Evolutionary conservation across 1,140 invertebrate species (phyloP).

Genomic region (Bacillus rossius): DNA sequence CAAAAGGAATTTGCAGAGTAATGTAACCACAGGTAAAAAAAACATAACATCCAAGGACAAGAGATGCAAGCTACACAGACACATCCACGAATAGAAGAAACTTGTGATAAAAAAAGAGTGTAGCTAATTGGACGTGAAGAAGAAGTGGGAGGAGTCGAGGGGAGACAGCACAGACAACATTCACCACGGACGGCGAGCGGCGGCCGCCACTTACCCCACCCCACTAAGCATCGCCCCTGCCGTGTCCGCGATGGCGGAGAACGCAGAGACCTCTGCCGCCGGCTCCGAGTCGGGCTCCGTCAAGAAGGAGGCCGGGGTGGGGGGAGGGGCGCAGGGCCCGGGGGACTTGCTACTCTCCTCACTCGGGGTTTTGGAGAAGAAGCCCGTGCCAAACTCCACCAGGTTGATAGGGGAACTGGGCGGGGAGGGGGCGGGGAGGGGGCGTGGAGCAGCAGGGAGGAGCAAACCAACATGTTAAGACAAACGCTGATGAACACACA

Average conservation of each 20-base stretch:
- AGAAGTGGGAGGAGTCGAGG: background rate
- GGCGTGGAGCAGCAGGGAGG: conserved; percentile 15
- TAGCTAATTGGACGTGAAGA: background rate
- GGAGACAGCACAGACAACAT: background rate
- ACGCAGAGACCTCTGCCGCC: conserved; percentile 17
- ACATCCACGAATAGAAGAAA: background rate
- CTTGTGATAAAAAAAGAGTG: background rate
- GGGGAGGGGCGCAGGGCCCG: conserved; percentile 39
- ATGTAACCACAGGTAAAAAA: no score
- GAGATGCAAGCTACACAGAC: background rate
- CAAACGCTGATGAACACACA: no score
- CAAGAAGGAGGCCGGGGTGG: conserved; percentile 38
- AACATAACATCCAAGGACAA: no score
- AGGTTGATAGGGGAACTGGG: conserved; percentile 80
- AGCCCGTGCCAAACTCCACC: conserved; percentile 81
- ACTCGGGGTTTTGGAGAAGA: conserved; percentile 82
- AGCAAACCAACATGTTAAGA: background rate
- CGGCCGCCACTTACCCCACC: background rate
- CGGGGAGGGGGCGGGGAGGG: conserved; percentile 13
- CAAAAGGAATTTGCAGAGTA: no score
- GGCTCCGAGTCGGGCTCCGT: conserved; percentile 22
- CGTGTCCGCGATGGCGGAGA: conserved; percentile 5
- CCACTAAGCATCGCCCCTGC: conserved; percentile 4
- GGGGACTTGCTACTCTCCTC: conserved; percentile 65
- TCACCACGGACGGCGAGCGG: no score